Base-by-base conservation (phyloP, 2,113 vertebrate genomes). In the Esox niger region DNA sequence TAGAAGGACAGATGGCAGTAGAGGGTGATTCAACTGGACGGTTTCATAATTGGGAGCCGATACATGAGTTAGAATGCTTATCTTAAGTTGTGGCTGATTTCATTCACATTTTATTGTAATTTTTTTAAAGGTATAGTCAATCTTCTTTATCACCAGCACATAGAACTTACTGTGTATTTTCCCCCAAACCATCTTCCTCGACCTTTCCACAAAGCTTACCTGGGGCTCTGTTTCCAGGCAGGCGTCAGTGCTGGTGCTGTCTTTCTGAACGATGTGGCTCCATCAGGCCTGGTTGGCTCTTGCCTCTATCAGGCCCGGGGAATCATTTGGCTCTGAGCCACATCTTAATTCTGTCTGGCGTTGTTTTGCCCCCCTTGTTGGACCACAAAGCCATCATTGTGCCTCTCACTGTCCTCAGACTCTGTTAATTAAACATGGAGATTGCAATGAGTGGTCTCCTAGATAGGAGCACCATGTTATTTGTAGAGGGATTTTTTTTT, bases 371-470 rank as follows among this genome's bases (percentile, higher is more conserved):
- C 59, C 90, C 84, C 82, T 79, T 85, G 76, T 82, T 75, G 76
- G 83, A 78, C 89, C 91, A 95, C 94, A 97, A 94, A 95, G 91
- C 87, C 84, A 83, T 87, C 90, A 92, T 95, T 98, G 94, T 96
- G 87, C 78, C 73, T 47, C 4, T 65, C 80, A 52, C 73, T 73
- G 79, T 83, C 72, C 77, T 75, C 87, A 90, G 90, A 90, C 87
- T 83, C 82, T 76, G 86, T 91, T 92, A 93, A 88, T 94, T 88
- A 92, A 92, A 92, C 89, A 91, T 79, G 71, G 84, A 88, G 89
- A 82, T 90, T 87, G 74, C 90, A 91, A 89, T 82, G 63, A 81
- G 84, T 43, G 59, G 80, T 21, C 20, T 52, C 20, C n/a, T 21
- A 21, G 47, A 52, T 6, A 8, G 47, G 17, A 21, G 47, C 47